Conservation (phyloP, 2,888 invertebrate genomes). For the Eurois occulta region DNA sequence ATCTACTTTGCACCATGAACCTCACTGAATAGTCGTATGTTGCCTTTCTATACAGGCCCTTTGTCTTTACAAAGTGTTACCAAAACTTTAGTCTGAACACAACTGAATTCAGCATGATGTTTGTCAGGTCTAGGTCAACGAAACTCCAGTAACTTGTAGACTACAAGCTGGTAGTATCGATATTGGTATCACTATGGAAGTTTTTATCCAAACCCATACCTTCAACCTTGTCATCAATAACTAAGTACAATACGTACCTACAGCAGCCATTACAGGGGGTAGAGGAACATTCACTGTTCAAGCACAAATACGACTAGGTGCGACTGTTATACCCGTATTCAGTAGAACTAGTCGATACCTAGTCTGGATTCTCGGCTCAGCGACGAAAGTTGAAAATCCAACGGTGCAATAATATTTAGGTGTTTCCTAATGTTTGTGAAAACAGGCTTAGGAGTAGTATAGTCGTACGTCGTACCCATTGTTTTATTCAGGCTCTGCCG, state of each 20-base stretch:
- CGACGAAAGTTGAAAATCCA: neutral
- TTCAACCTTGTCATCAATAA: slow-evolving; percentile 22
- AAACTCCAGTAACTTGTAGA: neutral
- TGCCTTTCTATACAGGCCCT: neutral
- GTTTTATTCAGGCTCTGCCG: slow-evolving; percentile 40
- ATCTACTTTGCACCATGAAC: no score
- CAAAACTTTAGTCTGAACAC: neutral
- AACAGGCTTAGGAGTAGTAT: neutral
- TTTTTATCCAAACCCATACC: neutral
- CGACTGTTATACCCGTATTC: neutral
- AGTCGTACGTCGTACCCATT: slow-evolving; percentile 16
- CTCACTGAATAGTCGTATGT: neutral
- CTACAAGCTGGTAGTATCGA: no score
- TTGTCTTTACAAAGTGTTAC: neutral
- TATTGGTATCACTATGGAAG: no score
- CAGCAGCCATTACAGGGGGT: neutral
- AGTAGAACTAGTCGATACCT: neutral
- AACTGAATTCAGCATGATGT: neutral
- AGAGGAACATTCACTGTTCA: neutral
- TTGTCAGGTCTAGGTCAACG: neutral
- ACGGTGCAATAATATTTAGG: neutral
- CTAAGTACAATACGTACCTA: slow-evolving; percentile 6
- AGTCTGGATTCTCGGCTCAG: neutral
- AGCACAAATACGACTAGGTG: neutral
- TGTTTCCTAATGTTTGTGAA: neutral